Conservation (phyloP, 2,888 invertebrate species). For the Ecdyonurus torrentis region DNA sequence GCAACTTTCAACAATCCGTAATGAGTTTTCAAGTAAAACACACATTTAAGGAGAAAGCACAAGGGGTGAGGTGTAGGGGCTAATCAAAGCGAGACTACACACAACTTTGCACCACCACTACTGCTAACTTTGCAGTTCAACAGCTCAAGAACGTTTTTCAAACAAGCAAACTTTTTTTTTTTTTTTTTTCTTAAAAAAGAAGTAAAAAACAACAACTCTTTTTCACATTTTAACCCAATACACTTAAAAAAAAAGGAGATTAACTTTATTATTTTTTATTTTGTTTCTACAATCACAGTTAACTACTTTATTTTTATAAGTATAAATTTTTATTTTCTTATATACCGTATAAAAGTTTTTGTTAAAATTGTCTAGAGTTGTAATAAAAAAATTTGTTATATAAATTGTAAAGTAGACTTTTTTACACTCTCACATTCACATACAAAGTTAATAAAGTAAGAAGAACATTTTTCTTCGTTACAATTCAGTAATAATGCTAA, state of each 20-base stretch:
- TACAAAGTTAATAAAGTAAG: too few species aligned
- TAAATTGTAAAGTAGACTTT: too few species aligned
- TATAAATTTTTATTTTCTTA: too few species aligned
- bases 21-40: background rate
- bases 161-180: background rate
- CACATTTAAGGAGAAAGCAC: background rate
- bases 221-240: background rate
- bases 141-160: background rate
- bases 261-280: background rate
- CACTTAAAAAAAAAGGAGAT: background rate
- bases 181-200: too few species aligned
- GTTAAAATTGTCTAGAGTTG: too few species aligned
- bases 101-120: too few species aligned
- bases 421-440: too few species aligned
- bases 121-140: background rate
- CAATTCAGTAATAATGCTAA: too few species aligned
- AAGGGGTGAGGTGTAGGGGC: background rate
- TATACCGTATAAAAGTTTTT: too few species aligned
- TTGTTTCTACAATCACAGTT: background rate
- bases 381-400: too few species aligned
- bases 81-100: background rate
- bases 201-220: background rate
- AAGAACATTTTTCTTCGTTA: too few species aligned
- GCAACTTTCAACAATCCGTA: background rate
- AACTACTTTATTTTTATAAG: background rate